phyloP scores from a whole-genome alignment of 2,888 invertebrate genomes.

The Bombylius discolor region DNA sequence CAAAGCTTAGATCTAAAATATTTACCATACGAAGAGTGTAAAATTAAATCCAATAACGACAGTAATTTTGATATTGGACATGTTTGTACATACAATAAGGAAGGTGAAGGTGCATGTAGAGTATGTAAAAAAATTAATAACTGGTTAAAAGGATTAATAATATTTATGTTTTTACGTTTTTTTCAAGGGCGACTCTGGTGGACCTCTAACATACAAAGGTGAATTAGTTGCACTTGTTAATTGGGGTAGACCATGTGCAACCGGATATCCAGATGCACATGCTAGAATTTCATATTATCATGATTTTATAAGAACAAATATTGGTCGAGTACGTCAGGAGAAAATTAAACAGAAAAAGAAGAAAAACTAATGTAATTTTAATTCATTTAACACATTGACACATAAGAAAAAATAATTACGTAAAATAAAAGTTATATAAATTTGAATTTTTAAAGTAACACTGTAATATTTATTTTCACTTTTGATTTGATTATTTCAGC shows the following conservation, averaged over 20 bases:
- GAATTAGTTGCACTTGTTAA: constrained; percentile 30
- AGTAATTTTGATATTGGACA: constrained; percentile 43
- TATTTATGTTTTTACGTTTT: background rate
- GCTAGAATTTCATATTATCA: constrained; percentile 25
- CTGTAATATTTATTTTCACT: too few species aligned
- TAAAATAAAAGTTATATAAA: too few species aligned
- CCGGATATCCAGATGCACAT: constrained; percentile 31
- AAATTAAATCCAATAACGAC: constrained; percentile 37
- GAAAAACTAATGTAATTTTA: too few species aligned
- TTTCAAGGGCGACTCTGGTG: constrained; percentile 26
- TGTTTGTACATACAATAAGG: constrained; percentile 44
- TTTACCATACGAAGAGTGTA: constrained; percentile 44
- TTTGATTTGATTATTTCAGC: too few species aligned
- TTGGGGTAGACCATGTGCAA: constrained; percentile 31
- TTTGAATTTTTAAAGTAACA: too few species aligned
- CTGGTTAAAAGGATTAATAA: background rate
- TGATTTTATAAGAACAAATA: constrained; percentile 26
- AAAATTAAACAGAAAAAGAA: too few species aligned
- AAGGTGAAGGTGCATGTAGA: constrained; percentile 41
- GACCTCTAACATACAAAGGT: constrained; percentile 24
- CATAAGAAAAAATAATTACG: too few species aligned
- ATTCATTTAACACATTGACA: too few species aligned
- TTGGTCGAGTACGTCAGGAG: background rate
- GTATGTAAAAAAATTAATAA: background rate
- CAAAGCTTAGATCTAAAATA: constrained; percentile 44